phyloP scores from a whole-genome alignment of 2,888 invertebrate species.

The Drosophila phalerata region DNA sequence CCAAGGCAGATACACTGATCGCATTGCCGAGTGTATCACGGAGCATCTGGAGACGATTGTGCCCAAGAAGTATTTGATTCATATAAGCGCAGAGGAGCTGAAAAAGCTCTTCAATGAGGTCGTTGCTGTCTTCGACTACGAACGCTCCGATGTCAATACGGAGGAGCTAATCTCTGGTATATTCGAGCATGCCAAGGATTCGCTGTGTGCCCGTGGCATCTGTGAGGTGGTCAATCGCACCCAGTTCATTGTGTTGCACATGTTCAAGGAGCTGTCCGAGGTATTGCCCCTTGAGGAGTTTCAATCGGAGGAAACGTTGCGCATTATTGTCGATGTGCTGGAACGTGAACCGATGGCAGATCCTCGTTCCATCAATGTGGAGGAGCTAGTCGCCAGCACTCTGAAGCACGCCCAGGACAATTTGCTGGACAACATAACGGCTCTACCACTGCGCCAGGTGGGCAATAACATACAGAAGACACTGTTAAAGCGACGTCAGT shows the following conservation, averaged over 20 bases:
- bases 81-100: slow-evolving; percentile 77
- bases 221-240: slow-evolving; percentile 75
- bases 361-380: slow-evolving; percentile 79
- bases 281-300: slow-evolving; percentile 82
- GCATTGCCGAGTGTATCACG: slow-evolving; percentile 80
- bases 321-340: slow-evolving; percentile 72
- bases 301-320: slow-evolving; percentile 69
- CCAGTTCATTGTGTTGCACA: slow-evolving; percentile 74
- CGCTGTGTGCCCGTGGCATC: slow-evolving; percentile 57
- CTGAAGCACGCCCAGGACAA: slow-evolving; percentile 78
- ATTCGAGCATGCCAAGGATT: slow-evolving; percentile 75
- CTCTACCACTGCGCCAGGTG: slow-evolving; percentile 73
- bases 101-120: slow-evolving; percentile 81
- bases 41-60: slow-evolving; percentile 81
- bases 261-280: slow-evolving; percentile 80
- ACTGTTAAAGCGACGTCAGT: slow-evolving; percentile 64
- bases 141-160: slow-evolving; percentile 81
- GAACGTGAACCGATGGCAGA: slow-evolving; percentile 75
- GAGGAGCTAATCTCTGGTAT: slow-evolving; percentile 80
- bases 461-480: slow-evolving; percentile 70
- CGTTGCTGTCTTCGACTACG: slow-evolving; percentile 79
- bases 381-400: slow-evolving; percentile 70
- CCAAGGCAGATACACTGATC: slow-evolving; percentile 80
- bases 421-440: slow-evolving; percentile 82
- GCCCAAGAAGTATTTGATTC: slow-evolving; percentile 82